These are phyloP conservation scores for Emmelina monodactyla DNA, from an alignment of 2,888 invertebrate genomes.

Conservation along the genomic window DNA sequence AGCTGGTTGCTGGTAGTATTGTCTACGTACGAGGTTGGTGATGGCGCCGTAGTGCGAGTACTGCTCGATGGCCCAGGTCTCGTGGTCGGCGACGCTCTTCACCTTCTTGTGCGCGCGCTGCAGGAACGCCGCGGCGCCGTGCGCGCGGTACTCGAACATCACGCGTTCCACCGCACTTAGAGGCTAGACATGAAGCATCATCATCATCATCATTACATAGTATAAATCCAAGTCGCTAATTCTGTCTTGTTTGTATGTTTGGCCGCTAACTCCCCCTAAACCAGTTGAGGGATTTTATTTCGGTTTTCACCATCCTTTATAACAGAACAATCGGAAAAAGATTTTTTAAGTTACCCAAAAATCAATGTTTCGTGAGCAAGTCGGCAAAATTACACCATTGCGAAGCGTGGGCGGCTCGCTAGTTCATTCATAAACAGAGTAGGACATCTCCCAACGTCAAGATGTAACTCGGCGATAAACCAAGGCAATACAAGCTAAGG, in stretches of 20 bases:
- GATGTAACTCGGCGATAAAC: too few species aligned
- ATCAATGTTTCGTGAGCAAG: too few species aligned
- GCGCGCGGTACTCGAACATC: constrained; percentile 85
- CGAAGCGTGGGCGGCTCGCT: too few species aligned
- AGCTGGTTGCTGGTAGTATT: too few species aligned
- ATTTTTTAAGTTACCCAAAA: too few species aligned
- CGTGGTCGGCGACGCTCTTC: constrained; percentile 72
- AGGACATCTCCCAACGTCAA: too few species aligned
- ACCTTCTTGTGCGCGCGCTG: constrained; percentile 85
- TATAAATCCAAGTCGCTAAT: background rate
- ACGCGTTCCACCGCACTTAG: constrained; percentile 84
- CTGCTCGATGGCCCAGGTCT: constrained; percentile 88
- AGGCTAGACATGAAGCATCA: constrained; percentile 49
- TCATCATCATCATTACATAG: background rate
- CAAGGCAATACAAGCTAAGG: too few species aligned
- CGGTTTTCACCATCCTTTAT: background rate
- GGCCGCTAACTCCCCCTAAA: too few species aligned
- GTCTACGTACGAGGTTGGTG: constrained; percentile 78
- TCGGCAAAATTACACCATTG: too few species aligned
- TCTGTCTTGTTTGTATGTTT: background rate
- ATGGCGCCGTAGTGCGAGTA: constrained; percentile 86
- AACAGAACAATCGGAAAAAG: too few species aligned
- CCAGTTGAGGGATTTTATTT: background rate
- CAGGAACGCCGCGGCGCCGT: constrained; percentile 85
- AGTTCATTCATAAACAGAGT: too few species aligned